Evolutionary conservation across 2,888 invertebrate genomes (phyloP), one percentile per base, ranked within the genome.

Genomic region (Himalopsyche anomala): DNA sequence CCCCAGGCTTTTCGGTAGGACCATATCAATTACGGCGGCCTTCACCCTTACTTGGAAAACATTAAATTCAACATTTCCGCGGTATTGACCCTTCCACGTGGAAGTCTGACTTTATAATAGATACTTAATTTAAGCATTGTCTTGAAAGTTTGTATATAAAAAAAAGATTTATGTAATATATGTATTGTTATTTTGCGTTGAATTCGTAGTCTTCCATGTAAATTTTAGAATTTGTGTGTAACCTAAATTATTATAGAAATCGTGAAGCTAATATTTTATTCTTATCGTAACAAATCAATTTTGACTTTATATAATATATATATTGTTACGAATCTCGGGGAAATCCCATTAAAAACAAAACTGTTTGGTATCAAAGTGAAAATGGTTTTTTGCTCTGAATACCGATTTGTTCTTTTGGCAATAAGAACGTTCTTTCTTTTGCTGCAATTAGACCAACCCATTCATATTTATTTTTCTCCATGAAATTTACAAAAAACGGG

Each of bases 1-100:
- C 74, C 74, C 74, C 74, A 36, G 74, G 74, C 74, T 74, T 74
- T 74, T 74, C 74, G 36, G 19, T 74, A 74, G 74, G 74, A 74
- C 74, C 74, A 74, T 74, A 74, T 74, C 74, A 74, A 74, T 74
- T 74, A 74, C 74, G 36, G 19, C 36, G 74, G 74, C 74, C 74
- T 74, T 74, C 74, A 36, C 36, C 74, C 36, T 74, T 36, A 36
- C 74, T 38, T 36, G 74, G 36, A 74, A 74, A 74, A 74, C 74
- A 74, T 74, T 51, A 51, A 51, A 51, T 51, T 74, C 4, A 74
- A 74, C 74, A 74, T 38, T 38, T 36, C 15, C 38, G 2, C 38
- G 38, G 38, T 74, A 15, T 74, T 74, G 38, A 15, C 36, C 74
- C 74, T 74, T 74, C 36, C 28, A 28, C 19, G 36, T 36, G 36